Evolutionary conservation across 2,113 vertebrate genomes (phyloP), one percentile per base, ranked within the genome.

Genomic region (Myiozetetes cayanensis): DNA sequence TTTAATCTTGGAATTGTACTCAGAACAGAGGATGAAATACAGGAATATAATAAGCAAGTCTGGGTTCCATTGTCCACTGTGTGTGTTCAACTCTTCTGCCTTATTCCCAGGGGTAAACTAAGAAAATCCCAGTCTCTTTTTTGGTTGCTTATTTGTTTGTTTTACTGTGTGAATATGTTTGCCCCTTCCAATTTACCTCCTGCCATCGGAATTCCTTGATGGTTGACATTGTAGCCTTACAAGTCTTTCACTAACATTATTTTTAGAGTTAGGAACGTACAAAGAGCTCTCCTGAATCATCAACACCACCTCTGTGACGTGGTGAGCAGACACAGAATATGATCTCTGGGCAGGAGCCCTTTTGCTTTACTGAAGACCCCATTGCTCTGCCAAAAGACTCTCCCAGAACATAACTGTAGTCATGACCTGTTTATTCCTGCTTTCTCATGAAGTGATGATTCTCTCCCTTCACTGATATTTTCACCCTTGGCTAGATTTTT

Each of bases 291-390:
- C 41, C 37, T 46, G 41, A 87, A 50, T n/a, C 19, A 41, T 30
- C 49, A 53, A 2, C 2, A 1, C 10, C 22, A 49, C 15, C 28
- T 62, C 30, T 1, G 2, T 18, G 24, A 41, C 25, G 4, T 27
- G 53, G 2, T 66, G n/a, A 61, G 25, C 28, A 85, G 50, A 80
- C 16, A 65, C 5, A 33, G 30, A 71, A 24, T 9, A 16, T 4
- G 9, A 28, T 39, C 14, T 44, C 24, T 56, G 46, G 41, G 22
- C 13, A 80, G 63, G 14, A 65, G 3, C 22, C 12, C 17, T 3
- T 49, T 77, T 80, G 7, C 5, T 3, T 80, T 25, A 30, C 8
- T 47, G 24, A 65, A 79, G 14, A 49, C 8, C 11, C 16, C 14
- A 7, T 14, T 41, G 35, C 31, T 83, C 24, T 92, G 16, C 19